These are phyloP conservation scores for Oreocharis arfaki DNA, from an alignment of 2,113 vertebrate genomes.

Conservation along the genomic window DNA sequence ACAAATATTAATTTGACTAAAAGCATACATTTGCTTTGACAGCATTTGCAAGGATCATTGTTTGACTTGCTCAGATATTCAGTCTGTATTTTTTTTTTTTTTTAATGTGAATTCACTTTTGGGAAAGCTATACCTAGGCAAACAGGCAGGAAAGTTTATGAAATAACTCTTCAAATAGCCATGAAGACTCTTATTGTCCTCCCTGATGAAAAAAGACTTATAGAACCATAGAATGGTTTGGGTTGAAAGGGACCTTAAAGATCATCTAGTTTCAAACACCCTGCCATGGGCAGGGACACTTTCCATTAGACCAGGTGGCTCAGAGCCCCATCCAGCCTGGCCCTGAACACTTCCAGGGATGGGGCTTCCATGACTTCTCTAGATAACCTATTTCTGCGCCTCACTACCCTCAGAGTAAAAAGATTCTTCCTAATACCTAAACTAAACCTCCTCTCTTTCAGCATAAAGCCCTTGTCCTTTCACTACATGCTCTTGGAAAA, in stretches of 20 bases:
- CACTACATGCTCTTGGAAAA: not conserved
- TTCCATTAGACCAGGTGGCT: not conserved
- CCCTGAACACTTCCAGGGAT: not conserved
- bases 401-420: not conserved
- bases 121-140: not conserved
- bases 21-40: conserved; percentile 12
- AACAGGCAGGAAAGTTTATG: not conserved
- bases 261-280: not conserved
- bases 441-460: not conserved
- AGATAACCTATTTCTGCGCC: not conserved
- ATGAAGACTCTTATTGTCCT: not conserved
- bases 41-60: not conserved
- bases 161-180: not conserved
- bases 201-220: not conserved
- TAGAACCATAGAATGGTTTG: not conserved
- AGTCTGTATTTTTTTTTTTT: not conserved
- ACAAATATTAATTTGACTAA: conserved; percentile 12
- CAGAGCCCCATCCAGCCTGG: not conserved
- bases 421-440: not conserved
- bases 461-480: not conserved
- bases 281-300: not conserved
- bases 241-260: not conserved
- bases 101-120: not conserved
- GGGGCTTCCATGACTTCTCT: too few relatives aligned
- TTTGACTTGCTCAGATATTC: not conserved